Evolutionary conservation across 1,140 invertebrate species (phyloP).

Genomic region (Calephelis nemesis): DNA sequence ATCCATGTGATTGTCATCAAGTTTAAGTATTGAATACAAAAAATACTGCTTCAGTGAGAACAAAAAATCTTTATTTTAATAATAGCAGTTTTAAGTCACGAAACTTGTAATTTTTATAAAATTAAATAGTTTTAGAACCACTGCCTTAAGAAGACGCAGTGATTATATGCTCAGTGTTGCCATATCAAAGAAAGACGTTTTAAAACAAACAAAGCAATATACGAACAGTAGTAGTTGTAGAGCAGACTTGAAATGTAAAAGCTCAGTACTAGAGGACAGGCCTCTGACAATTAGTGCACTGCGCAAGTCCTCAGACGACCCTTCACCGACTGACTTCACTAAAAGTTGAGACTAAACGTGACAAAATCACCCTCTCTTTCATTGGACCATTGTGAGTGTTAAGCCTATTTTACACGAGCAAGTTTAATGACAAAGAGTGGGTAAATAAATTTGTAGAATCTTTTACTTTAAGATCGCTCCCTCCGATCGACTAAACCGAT

Average conservation of each 20-base stretch:
- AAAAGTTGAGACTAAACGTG: slow-evolving; percentile 47
- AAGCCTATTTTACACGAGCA: slow-evolving; percentile 2
- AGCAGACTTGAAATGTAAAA: slow-evolving; percentile 30
- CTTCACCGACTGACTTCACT: slow-evolving; percentile 42
- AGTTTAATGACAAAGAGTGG: neutral
- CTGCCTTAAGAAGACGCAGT: neutral
- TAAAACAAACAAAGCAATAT: slow-evolving; percentile 21
- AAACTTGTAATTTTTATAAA: no score
- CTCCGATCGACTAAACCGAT: no score
- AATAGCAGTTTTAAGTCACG: no score
- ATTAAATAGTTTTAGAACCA: no score
- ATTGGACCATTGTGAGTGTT: slow-evolving; percentile 13
- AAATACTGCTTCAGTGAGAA: no score
- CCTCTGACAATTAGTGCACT: slow-evolving; percentile 56
- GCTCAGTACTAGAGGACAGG: slow-evolving; percentile 8
- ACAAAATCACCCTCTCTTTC: slow-evolving; percentile 38
- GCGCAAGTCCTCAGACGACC: slow-evolving; percentile 50
- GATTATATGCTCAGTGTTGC: slow-evolving; percentile 15
- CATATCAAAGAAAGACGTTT: slow-evolving; percentile 24
- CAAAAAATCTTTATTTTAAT: no score
- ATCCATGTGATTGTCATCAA: no score
- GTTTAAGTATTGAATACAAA: no score
- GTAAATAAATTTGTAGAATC: no score
- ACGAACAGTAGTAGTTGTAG: slow-evolving; percentile 26
- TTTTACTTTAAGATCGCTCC: neutral